Evolutionary conservation across 2,888 invertebrate species (phyloP).

Genomic region (Meghimatium bilineatum): DNA sequence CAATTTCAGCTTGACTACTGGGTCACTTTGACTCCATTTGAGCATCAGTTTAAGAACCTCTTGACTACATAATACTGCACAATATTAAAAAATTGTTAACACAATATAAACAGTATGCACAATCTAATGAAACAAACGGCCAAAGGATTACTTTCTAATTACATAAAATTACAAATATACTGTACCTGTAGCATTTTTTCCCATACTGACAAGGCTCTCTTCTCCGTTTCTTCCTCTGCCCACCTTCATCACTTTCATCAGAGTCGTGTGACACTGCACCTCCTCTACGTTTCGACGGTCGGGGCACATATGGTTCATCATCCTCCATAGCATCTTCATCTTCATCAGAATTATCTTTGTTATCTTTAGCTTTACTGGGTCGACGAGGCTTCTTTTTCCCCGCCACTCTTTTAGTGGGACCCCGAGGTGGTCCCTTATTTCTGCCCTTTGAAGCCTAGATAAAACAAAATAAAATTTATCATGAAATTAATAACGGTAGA

Average conservation of each 20-base stretch:
- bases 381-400: conserved; percentile 42
- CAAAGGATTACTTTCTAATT: background rate
- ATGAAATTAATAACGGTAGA: no score
- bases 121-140: no score
- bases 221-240: conserved; percentile 47
- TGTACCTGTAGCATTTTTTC: conserved; percentile 71
- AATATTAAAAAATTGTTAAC: no score
- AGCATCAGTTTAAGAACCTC: no score
- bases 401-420: conserved; percentile 42
- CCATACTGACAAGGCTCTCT: conserved; percentile 64
- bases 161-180: background rate
- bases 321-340: conserved; percentile 61
- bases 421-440: conserved; percentile 22
- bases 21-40: no score
- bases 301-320: conserved; percentile 65
- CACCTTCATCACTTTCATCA: conserved; percentile 53
- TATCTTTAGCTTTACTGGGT: conserved; percentile 43
- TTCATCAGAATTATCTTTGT: conserved; percentile 56
- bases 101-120: no score
- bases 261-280: conserved; percentile 54
- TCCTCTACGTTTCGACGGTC: conserved; percentile 64
- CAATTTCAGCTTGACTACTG: no score
- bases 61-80: no score
- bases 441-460: conserved; percentile 3
- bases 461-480: background rate